Conservation (phyloP, 2,888 invertebrate genomes). For the Melinaea marsaeus region DNA sequence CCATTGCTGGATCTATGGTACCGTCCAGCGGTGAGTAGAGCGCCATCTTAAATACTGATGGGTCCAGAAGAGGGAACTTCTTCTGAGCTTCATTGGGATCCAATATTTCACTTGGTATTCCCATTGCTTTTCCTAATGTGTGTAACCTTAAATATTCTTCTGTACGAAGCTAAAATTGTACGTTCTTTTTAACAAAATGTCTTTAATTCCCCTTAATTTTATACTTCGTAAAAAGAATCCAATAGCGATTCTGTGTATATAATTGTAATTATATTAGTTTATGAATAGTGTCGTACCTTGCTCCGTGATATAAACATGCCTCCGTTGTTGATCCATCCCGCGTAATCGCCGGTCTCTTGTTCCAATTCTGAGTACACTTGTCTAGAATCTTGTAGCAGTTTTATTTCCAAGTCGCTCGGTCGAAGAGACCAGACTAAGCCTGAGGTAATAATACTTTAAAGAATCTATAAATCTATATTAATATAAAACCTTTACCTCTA, state of each 20-base stretch:
- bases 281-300: slow-evolving; percentile 43
- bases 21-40: slow-evolving; percentile 90
- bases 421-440: slow-evolving; percentile 90
- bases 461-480: too few species aligned
- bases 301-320: slow-evolving; percentile 89
- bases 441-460: slow-evolving; percentile 15
- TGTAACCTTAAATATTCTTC: slow-evolving; percentile 90
- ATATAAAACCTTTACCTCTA: too few species aligned
- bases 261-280: background rate
- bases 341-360: slow-evolving; percentile 86
- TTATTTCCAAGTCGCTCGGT: slow-evolving; percentile 91
- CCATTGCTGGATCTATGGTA: slow-evolving; percentile 89
- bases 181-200: too few species aligned
- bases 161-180: slow-evolving; percentile 79
- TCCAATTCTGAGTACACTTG: slow-evolving; percentile 83
- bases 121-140: slow-evolving; percentile 87
- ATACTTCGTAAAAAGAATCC: too few species aligned
- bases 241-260: background rate
- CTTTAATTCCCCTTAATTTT: too few species aligned
- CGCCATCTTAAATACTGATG: slow-evolving; percentile 84
- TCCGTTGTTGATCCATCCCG: slow-evolving; percentile 94
- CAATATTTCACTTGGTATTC: slow-evolving; percentile 85
- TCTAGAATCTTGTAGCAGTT: slow-evolving; percentile 84
- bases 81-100: slow-evolving; percentile 85
- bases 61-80: slow-evolving; percentile 87